A percentile compares a stretch with the other conserved stretches of the same genome.
These are phyloP conservation scores for Anastrepha ludens DNA, from an alignment of 1,140 invertebrate genomes.

Conservation along the genomic window DNA sequence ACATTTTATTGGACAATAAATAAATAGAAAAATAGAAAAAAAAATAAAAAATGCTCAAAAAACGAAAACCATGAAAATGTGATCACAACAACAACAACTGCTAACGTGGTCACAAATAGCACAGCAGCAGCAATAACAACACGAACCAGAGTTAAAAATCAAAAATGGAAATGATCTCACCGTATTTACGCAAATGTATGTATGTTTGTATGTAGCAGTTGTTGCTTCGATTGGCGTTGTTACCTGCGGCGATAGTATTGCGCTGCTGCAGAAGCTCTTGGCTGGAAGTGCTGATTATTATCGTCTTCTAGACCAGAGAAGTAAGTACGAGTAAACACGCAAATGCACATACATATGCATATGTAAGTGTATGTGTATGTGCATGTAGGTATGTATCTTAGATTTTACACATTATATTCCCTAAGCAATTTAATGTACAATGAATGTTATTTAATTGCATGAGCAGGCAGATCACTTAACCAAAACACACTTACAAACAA, in stretches of 20 bases:
- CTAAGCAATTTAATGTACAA: neutral
- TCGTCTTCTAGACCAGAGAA: neutral
- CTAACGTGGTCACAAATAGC: neutral
- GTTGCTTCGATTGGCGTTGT: neutral
- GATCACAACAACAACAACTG: neutral
- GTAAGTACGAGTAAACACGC: neutral
- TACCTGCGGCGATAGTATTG: neutral
- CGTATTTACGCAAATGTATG: neutral
- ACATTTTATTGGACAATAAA: neutral
- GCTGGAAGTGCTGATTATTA: neutral
- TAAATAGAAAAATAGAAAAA: neutral
- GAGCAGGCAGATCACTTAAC: too few species aligned
- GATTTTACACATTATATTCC: neutral
- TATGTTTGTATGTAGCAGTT: too few species aligned
- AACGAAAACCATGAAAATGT: neutral
- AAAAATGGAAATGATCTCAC: conserved; percentile 41
- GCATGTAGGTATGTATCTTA: neutral
- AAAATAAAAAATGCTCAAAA: neutral
- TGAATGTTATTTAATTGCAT: too few species aligned
- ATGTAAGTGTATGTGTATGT: neutral
- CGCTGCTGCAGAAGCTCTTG: neutral
- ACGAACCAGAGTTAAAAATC: neutral
- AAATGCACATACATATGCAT: neutral
- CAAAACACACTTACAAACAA: too few species aligned
- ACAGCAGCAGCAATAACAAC: neutral